Base-by-base conservation (phyloP, 2,113 vertebrate genomes). In the Percopsis transmontana region DNA sequence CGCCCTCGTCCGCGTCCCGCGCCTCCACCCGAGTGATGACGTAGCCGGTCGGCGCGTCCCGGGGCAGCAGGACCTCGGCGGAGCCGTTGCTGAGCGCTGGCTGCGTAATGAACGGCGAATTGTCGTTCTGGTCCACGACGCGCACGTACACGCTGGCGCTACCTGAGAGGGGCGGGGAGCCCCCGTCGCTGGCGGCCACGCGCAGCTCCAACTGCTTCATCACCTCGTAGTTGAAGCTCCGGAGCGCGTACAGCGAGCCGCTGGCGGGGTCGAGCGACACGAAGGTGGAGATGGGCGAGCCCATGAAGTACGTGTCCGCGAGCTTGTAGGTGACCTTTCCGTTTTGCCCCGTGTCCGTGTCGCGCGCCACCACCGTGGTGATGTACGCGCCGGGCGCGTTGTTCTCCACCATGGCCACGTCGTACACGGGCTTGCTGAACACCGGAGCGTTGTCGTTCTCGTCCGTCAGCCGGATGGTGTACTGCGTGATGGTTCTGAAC, bases 51-150 rank as follows among this genome's bases (percentile, higher is more conserved):
- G 94, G 87, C 0, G 95, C 88, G 75, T 94, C 92, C 78, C 93
- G 93, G 9, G 96, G 95, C 23, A 99, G 87, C 0, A 87, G 82
- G 0, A 99, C 86, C 72, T 96, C 95, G 0, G 93, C 92, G 0
- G 96, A 94, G 10, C 94, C 93, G 0, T 99, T 99, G 58, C 85
- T 88, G 11, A 96, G 92, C 0, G 81, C 85, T 0, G 97, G 97
- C 52, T 95, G 94, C 1, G 91, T 91, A 69, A 99, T 92, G 33
- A 92, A 50, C 0, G 97, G 97, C 0, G 95, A 85, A 62, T 99
- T 98, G 51, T 99, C 97, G 0, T 99, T 99, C 88, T 97, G 95
- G 85, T 99, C 97, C 62, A 95, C 89, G 23, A 99, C 90, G 51
- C 91, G 87, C 42, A 99, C 92, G 33, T 92, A 92, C 72, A 99